These are phyloP conservation scores for Dusona sp. DNA, from an alignment of 2,888 invertebrate species.

Conservation along the genomic window DNA sequence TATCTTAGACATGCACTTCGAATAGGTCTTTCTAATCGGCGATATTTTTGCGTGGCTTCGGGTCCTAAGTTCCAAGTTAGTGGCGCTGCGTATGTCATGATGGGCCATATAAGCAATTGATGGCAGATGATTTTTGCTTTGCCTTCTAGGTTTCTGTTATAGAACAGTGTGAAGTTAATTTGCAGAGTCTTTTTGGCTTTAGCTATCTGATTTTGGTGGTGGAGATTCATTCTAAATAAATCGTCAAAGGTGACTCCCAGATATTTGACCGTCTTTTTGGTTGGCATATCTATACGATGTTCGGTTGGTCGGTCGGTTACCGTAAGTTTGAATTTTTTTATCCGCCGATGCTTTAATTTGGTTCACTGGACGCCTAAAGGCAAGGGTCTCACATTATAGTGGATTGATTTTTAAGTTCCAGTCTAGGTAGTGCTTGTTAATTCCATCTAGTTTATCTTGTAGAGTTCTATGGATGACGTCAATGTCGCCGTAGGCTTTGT, in stretches of 20 bases:
- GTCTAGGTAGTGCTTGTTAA: background rate
- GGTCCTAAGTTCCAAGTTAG: constrained; percentile 43
- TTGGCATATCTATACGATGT: background rate
- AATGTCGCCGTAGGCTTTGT: background rate
- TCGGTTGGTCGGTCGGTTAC: background rate
- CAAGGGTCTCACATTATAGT: constrained; percentile 38
- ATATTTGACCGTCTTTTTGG: constrained; percentile 1
- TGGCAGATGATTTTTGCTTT: constrained; percentile 35
- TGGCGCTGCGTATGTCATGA: constrained; percentile 37
- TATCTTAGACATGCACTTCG: constrained; percentile 10
- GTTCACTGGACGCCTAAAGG: constrained; percentile 5
- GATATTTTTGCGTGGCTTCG: constrained; percentile 39
- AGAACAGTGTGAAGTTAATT: background rate
- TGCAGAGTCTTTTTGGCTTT: constrained; percentile 3
- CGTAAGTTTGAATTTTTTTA: constrained; percentile 10
- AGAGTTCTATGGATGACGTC: background rate
- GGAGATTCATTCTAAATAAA: background rate
- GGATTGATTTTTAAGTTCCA: constrained; percentile 54
- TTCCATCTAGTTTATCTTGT: background rate
- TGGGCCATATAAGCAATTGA: constrained; percentile 22
- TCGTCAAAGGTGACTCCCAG: constrained; percentile 33
- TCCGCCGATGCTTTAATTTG: background rate
- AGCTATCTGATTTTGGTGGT: background rate
- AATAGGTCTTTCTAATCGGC: constrained; percentile 33
- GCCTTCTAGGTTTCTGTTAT: background rate